Percentiles rank a stretch among this genome's conserved stretches.
Conservation (phyloP, 1,140 invertebrate species). For the Dreissena polymorpha region DNA sequence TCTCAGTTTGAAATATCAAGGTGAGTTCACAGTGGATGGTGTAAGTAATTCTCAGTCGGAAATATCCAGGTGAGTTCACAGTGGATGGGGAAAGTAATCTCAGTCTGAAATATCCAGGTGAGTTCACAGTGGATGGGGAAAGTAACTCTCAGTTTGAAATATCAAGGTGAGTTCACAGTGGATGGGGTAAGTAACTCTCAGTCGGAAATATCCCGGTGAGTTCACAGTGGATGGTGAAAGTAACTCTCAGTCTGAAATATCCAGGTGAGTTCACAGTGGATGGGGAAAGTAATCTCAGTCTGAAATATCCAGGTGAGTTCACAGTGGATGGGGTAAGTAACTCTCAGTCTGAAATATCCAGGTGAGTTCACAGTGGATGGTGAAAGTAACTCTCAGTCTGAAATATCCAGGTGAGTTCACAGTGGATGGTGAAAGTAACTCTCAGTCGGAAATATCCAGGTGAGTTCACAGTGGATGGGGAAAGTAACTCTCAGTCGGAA, state of each 20-base stretch:
- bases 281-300: slow-evolving; percentile 94
- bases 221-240: slow-evolving; percentile 92
- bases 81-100: slow-evolving; percentile 93
- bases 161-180: slow-evolving; percentile 86
- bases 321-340: slow-evolving; percentile 94
- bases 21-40: slow-evolving; percentile 88
- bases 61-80: slow-evolving; percentile 91
- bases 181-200: slow-evolving; percentile 95
- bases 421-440: slow-evolving; percentile 93
- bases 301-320: slow-evolving; percentile 93
- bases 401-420: slow-evolving; percentile 93
- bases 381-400: slow-evolving; percentile 93
- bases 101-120: slow-evolving; percentile 95
- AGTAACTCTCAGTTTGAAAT: slow-evolving; percentile 96
- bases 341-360: slow-evolving; percentile 95
- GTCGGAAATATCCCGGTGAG: slow-evolving; percentile 92
- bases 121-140: slow-evolving; percentile 90
- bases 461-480: slow-evolving; percentile 89
- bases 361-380: slow-evolving; percentile 89
- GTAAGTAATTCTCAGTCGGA: slow-evolving; percentile 95
- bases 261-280: slow-evolving; percentile 88
- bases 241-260: slow-evolving; percentile 96
- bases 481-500: slow-evolving; percentile 94
- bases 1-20: slow-evolving; percentile 95
- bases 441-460: slow-evolving; percentile 95